Base-by-base conservation (phyloP, 2,113 vertebrate genomes). In the Numenius arquata region DNA sequence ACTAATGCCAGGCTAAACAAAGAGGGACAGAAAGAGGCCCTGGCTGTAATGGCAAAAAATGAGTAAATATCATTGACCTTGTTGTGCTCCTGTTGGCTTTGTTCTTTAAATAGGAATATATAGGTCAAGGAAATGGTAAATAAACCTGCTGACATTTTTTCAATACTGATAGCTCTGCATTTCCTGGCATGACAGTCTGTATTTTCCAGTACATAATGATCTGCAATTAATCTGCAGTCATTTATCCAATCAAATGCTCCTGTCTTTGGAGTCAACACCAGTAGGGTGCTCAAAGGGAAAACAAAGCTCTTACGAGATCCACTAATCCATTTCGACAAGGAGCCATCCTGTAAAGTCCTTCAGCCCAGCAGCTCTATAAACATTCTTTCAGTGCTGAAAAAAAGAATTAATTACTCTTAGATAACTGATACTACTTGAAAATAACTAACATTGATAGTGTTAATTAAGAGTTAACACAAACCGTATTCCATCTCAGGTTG, bases 211-310 rank as follows among this genome's bases (percentile, higher is more conserved):
- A 62, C 43, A 38, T 58, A 87, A 79, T 84, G 76, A 90, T 53
- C 40, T 95, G 56, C 83, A 82, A 19, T 89, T 91, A 87, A 67
- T 85, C 38, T 87, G 45, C 63, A 68, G 68, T 81, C 36, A 40
- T 92, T 90, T 86, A 81, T 59, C 76, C 52, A 81, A 32, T 88
- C 50, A 86, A 92, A 92, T 77, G 14, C 72, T 75, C 34, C 22
- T 93, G 23, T 90, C 93, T 96, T 92, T 95, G 70, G 67, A 95
- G 90, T 89, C 53, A 82, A 40, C 92, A 79, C 61, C 50, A 79
- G 52, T 61, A 73, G 70, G 63, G 36, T 96, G 32, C 91, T 93
- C 82, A 85, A 89, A 92, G 80, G 86, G 87, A 95, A 86, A 90
- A 41, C 15, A 95, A 94, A 91, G 67, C 61, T 55, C 29, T 73